Percentiles rank a stretch among this genome's conserved stretches.
Conservation (phyloP, 2,888 invertebrate genomes). For the Laspeyria flexula region DNA sequence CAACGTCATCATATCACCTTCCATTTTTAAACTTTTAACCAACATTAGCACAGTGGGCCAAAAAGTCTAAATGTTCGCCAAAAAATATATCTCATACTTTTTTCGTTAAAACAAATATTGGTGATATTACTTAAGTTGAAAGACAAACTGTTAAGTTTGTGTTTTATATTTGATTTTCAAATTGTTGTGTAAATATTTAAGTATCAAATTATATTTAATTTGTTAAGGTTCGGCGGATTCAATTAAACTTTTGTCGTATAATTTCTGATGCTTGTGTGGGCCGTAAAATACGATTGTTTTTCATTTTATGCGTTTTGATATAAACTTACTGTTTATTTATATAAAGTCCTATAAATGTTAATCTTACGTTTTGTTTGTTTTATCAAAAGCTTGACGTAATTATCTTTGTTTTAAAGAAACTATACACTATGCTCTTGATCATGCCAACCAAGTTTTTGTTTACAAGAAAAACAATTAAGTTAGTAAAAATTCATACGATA, state of each 20-base stretch:
- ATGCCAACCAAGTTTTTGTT: too few species aligned
- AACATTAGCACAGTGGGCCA: conserved; percentile 19
- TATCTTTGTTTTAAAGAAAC: too few species aligned
- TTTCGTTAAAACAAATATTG: conserved; percentile 7
- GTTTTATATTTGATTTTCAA: conserved; percentile 11
- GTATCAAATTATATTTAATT: conserved; percentile 4
- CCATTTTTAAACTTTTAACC: conserved; percentile 7
- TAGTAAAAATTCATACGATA: too few species aligned
- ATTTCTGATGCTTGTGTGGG: background rate
- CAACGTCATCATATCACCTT: conserved; percentile 1
- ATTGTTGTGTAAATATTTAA: background rate
- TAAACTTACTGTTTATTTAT: too few species aligned
- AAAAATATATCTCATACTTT: conserved; percentile 5
- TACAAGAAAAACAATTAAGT: too few species aligned
- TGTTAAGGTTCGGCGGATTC: conserved; percentile 14
- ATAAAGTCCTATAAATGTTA: too few species aligned
- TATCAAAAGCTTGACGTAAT: too few species aligned
- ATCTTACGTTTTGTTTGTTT: too few species aligned
- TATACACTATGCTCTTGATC: too few species aligned
- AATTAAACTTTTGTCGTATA: conserved; percentile 1
- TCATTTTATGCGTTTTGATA: background rate
- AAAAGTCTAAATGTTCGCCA: background rate
- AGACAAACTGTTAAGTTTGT: conserved; percentile 4
- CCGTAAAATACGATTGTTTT: conserved; percentile 7
- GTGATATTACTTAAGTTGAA: conserved; percentile 2